Base-by-base conservation (phyloP, 2,888 invertebrate species). In the Cerceris ruficornis region DNA sequence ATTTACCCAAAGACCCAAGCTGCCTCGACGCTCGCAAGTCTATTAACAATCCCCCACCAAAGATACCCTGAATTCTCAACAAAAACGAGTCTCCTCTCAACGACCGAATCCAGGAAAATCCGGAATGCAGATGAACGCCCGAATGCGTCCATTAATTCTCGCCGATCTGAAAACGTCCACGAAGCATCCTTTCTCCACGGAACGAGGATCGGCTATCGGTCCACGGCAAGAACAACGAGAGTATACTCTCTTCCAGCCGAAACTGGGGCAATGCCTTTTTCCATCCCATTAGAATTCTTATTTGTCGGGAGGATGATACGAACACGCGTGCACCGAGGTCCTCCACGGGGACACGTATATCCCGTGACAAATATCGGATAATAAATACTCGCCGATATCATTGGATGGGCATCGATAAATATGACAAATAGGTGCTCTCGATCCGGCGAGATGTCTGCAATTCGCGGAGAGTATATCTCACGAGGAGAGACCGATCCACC, bases 211-310 rank as follows among this genome's bases (percentile, higher is more conserved):
- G 50, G n/a, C 6, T n/a, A n/a, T 50, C 50, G 50, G 13, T n/a
- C 50, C 7, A 55, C 1, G 55, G 17, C 28, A 17, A 15, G 15
- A 55, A 55, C 8, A 11, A 7, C 5, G 17, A 17, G 8, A 4
- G 17, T 17, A 11, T 17, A 13, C 6, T 6, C 17, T 17, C 15
- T 6, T 7, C 8, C 6, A 5, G 17, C 17, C 55, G 78, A 64
- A 80, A 78, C 74, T 74, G 59, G 80, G 69, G 59, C 79, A 78
- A 79, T 58, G 69, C 54, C 57, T 70, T 61, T 28, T 49, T 74
- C 68, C 60, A 68, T 64, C 69, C 69, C 62, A 69, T 78, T 74
- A 74, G 58, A 70, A 80, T 69, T 68, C 50, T 17, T n/a, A 59
- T 42, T 7, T 43, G 14, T n/a, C 43, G 46, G 17, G 6, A 15